Percentiles rank a stretch among this genome's conserved stretches.
Evolutionary conservation across 2,797 vertebrate genomes (phyloP).

Genomic region (Protosalanx chinensis): DNA sequence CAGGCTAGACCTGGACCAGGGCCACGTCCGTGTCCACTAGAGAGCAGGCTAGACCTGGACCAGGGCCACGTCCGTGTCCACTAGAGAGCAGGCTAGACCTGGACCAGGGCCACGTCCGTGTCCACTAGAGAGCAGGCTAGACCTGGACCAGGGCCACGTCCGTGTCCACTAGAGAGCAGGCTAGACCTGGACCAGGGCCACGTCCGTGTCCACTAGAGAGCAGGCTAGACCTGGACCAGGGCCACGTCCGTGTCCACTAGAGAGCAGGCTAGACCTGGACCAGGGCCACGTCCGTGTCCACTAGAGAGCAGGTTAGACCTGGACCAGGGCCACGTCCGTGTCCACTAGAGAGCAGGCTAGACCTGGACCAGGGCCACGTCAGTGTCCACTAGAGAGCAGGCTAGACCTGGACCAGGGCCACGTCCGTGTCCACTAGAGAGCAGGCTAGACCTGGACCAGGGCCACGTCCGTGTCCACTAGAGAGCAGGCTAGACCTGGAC

Average conservation of each 20-base stretch:
- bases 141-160: conserved; percentile 56
- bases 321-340: conserved; percentile 49
- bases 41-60: conserved; percentile 65
- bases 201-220: conserved; percentile 68
- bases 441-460: conserved; percentile 63
- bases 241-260: conserved; percentile 66
- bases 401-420: conserved; percentile 58
- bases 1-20: conserved; percentile 63
- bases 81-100: conserved; percentile 72
- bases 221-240: conserved; percentile 63
- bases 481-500: conserved; percentile 65
- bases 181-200: conserved; percentile 58
- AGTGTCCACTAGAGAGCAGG: conserved; percentile 72
- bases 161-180: conserved; percentile 72
- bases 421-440: conserved; percentile 68
- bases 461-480: conserved; percentile 66
- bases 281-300: conserved; percentile 59
- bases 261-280: conserved; percentile 65
- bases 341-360: conserved; percentile 73
- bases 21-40: conserved; percentile 66
- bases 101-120: conserved; percentile 49
- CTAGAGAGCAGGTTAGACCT: conserved; percentile 72
- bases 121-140: conserved; percentile 73
- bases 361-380: conserved; percentile 56
- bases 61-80: conserved; percentile 59